Base-by-base conservation (phyloP, 2,888 invertebrate species). In the Actias luna region DNA sequence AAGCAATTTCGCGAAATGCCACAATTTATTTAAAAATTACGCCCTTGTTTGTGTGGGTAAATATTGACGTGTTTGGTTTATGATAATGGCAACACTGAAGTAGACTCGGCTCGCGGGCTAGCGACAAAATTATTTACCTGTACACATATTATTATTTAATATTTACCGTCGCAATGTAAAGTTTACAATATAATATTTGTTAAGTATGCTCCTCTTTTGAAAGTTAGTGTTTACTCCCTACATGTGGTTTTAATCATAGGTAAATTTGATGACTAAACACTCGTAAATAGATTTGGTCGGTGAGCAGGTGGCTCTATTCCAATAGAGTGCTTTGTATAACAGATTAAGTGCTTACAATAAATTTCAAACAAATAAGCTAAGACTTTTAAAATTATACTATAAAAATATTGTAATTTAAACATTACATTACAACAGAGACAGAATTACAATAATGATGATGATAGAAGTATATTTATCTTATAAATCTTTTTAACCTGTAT, bases 1-100 rank as follows among this genome's bases (percentile, higher is more conserved):
- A 88, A 91, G 86, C 90, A 91, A 90, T 92, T 92, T 92, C 82
- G 90, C 91, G 83, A 92, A 91, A 91, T 90, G 89, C 90, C 92
- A 92, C 93, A 93, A 93, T 93, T 92, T 92, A 92, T 93, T 93
- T 92, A 93, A 93, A 93, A 93, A 93, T 92, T 92, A 93, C 92
- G 80, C 88, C 91, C 91, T 90, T 92, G 92, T 92, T 92, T 92
- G 91, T 91, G 84, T 86, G 84, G 80, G 84, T 87, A 92, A 93
- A 93, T 93, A 93, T 93, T 93, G 89, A 89, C 88, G 83, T 93
- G 89, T 93, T 93, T 93, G 93, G 91, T 89, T 92, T 92, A 92
- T 89, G 92, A 92, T 93, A 93, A 92, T 93, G 86, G 92, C 88
- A 92, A 89, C 91, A 90, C 86, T 84, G 88, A 84, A 88, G 89